These are phyloP conservation scores for Heterodera schachtii DNA, from an alignment of 1,140 invertebrate species.

Conservation along the genomic window DNA sequence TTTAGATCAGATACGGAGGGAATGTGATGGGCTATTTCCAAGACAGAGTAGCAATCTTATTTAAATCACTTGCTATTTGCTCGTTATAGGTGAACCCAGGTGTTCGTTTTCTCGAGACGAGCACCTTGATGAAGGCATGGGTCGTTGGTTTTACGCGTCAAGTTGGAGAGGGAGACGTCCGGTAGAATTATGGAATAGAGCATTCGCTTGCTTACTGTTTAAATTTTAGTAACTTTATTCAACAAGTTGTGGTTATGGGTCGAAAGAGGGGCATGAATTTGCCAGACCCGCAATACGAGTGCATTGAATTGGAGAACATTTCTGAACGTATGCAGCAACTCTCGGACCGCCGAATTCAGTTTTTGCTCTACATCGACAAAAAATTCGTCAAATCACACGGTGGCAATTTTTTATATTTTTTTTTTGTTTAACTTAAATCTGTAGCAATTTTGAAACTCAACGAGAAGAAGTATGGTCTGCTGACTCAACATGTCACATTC, in stretches of 20 bases:
- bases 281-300: slow-evolving; percentile 26
- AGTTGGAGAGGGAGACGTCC: not conserved
- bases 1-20: slow-evolving; percentile 18
- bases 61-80: not conserved
- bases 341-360: slow-evolving; percentile 14
- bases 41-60: slow-evolving; percentile 4
- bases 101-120: slow-evolving; percentile 19
- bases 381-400: slow-evolving; percentile 20
- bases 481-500: slow-evolving; percentile 37
- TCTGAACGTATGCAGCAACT: slow-evolving; percentile 25
- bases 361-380: slow-evolving; percentile 29
- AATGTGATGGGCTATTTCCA: not conserved
- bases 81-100: not conserved
- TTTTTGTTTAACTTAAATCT: slow-evolving; percentile 1
- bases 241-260: slow-evolving; percentile 18
- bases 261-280: slow-evolving; percentile 31
- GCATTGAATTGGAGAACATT: slow-evolving; percentile 25
- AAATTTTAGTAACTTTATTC: not conserved
- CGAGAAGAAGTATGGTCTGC: slow-evolving; percentile 17
- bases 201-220: not conserved
- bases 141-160: slow-evolving; percentile 21
- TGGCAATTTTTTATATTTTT: not conserved
- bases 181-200: not conserved
- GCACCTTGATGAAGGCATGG: slow-evolving; percentile 18
- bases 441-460: slow-evolving; percentile 18